Conservation (phyloP, 2,113 vertebrate species). For the rabbit (Oryctolagus cuniculus) region mOryCun1.1 NC_091434.1:22989501-22990000, state of each 20-base stretch:
- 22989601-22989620: not conserved
- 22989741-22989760: not conserved
- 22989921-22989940: too few species aligned
- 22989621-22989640: not conserved
- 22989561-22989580: constrained; percentile 55
- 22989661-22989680: not conserved
- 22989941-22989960: too few species aligned
- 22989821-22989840: constrained; percentile 23
- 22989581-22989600: not conserved
- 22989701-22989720: not conserved
- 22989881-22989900: too few species aligned
- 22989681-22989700: not conserved
- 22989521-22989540: too few species aligned
- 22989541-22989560: constrained; percentile 9
- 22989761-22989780: constrained; percentile 29
- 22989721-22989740: not conserved
- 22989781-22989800: constrained; percentile 61
- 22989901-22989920: too few species aligned
- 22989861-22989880: constrained; percentile 1
- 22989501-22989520: too few species aligned
- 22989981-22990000: too few species aligned
- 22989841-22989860: constrained; percentile 1
- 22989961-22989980: too few species aligned
- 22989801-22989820: constrained; percentile 53
- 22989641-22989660: not conserved